Evolutionary conservation across 2,113 vertebrate species (phyloP).

Genomic region (Lucifuga dentata): DNA sequence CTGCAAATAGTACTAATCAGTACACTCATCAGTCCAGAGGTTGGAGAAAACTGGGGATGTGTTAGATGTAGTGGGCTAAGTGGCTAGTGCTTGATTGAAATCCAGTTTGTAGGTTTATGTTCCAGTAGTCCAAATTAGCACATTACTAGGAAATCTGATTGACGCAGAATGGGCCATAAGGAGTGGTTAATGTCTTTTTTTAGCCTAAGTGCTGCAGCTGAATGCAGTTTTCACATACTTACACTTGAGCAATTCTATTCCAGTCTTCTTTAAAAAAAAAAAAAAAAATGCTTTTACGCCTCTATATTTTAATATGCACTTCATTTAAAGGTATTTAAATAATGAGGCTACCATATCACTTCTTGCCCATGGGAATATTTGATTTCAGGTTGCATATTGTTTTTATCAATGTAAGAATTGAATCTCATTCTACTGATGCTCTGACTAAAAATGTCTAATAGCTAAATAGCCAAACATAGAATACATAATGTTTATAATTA

Average conservation of each 20-base stretch:
- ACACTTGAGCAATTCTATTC: background rate
- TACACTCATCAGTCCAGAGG: background rate
- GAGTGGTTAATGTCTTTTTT: constrained; percentile 41
- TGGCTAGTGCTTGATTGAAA: constrained; percentile 43
- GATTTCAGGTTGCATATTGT: too few species aligned
- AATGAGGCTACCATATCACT: background rate
- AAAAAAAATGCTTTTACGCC: too few species aligned
- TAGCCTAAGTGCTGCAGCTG: constrained; percentile 14
- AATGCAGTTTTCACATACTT: constrained; percentile 26
- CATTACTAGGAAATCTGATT: constrained; percentile 56
- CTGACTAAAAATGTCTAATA: too few species aligned
- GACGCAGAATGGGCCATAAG: constrained; percentile 41
- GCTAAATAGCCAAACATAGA: too few species aligned
- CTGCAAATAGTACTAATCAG: too few species aligned
- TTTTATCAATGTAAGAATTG: too few species aligned
- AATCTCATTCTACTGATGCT: too few species aligned
- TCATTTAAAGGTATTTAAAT: background rate
- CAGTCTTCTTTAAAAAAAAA: background rate
- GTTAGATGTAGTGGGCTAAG: constrained; percentile 34
- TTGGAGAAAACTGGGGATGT: constrained; percentile 13
- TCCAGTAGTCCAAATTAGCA: constrained; percentile 55
- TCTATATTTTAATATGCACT: constrained; percentile 12
- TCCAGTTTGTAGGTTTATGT: constrained; percentile 50
- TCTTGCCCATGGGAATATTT: too few species aligned
- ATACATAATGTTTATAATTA: too few species aligned